phyloP scores from a whole-genome alignment of 2,888 invertebrate genomes.

The Plagodis pulveraria region DNA sequence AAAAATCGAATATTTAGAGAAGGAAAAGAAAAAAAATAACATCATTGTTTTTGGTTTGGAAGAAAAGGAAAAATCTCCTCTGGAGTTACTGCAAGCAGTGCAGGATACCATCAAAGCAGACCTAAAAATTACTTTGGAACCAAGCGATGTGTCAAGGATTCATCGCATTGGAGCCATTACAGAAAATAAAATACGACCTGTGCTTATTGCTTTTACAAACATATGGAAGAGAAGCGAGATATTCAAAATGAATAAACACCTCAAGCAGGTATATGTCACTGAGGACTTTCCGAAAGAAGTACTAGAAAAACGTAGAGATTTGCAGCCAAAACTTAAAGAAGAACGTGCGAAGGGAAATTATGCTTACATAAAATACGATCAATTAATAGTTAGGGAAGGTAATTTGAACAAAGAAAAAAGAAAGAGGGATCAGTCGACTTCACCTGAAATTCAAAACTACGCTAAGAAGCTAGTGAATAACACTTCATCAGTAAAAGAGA shows the following conservation, averaged over 20 bases:
- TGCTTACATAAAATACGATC: conserved; percentile 38
- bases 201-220: conserved; percentile 5
- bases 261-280: conserved; percentile 13
- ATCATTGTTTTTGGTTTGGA: conserved; percentile 9
- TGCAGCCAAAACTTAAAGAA: conserved; percentile 31
- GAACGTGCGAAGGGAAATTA: conserved; percentile 35
- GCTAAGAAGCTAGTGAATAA: conserved; percentile 5
- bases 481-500: conserved; percentile 15
- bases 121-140: conserved; percentile 10
- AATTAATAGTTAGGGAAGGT: conserved; percentile 35
- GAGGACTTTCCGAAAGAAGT: conserved; percentile 45
- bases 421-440: conserved; percentile 22
- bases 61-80: conserved; percentile 8
- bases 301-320: conserved; percentile 33
- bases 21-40: conserved; percentile 2
- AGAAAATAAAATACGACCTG: conserved; percentile 17
- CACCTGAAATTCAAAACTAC: conserved; percentile 10
- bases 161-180: conserved; percentile 9
- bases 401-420: no score
- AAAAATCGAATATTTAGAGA: conserved; percentile 6
- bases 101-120: conserved; percentile 9
- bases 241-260: conserved; percentile 8
- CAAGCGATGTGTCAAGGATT: conserved; percentile 9
- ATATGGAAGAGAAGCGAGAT: conserved; percentile 12
- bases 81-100: conserved; percentile 9